Percentiles rank a stretch among this genome's conserved stretches.
Evolutionary conservation across 92 coral and sea anemone genomes (phyloP).

Genomic region (Parazoanthus swiftii): DNA sequence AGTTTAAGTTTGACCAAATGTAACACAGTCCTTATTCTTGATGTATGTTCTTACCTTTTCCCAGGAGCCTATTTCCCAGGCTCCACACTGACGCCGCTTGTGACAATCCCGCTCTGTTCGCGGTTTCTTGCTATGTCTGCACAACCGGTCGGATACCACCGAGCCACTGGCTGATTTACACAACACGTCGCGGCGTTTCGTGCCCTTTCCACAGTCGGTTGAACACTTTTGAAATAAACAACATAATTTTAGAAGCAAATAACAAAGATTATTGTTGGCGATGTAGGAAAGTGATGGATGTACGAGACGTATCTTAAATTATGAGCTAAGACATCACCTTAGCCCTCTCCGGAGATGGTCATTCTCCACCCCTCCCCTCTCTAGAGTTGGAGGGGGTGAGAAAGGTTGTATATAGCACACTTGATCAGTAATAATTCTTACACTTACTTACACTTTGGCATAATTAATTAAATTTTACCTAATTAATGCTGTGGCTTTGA

Average conservation of each 20-base stretch:
- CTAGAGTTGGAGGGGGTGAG: no score
- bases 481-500: no score
- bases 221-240: conserved; percentile 55
- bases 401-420: no score
- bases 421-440: no score
- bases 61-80: conserved; percentile 86
- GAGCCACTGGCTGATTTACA: conserved; percentile 60
- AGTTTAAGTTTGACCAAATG: no score
- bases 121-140: conserved; percentile 68
- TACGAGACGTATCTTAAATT: no score
- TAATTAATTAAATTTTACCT: no score
- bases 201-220: conserved; percentile 63
- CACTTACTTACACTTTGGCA: no score
- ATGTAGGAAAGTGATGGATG: neutral
- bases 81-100: conserved; percentile 74
- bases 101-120: conserved; percentile 67
- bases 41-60: conserved; percentile 57
- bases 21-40: neutral
- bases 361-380: no score
- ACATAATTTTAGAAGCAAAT: neutral
- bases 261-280: neutral
- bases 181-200: conserved; percentile 49
- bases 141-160: conserved; percentile 55
- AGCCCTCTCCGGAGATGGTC: no score
- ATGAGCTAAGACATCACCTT: no score